Conservation (phyloP, 2,888 invertebrate genomes). For the Cantharis flavilabris region DNA sequence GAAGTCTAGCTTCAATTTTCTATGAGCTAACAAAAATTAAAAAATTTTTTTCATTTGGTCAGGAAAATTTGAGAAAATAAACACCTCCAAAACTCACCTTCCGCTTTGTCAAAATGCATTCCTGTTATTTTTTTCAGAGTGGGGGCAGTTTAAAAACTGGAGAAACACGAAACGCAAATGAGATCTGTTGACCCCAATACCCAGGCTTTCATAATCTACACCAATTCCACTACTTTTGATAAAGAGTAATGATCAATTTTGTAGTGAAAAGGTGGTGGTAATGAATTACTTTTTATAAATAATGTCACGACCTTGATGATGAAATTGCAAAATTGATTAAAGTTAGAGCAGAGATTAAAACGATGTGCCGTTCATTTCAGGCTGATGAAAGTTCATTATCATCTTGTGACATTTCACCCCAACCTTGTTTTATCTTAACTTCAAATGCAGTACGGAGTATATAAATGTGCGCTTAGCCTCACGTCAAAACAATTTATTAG, state of each 20-base stretch:
- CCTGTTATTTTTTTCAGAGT: too few species aligned
- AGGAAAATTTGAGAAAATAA: too few species aligned
- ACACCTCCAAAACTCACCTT: too few species aligned
- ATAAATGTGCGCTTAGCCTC: not conserved
- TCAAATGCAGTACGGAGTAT: not conserved
- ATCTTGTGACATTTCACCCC: not conserved
- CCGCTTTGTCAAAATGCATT: too few species aligned
- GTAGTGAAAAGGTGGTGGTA: not conserved
- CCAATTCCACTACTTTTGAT: not conserved
- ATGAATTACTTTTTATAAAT: not conserved
- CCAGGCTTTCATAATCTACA: not conserved
- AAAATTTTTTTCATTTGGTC: too few species aligned
- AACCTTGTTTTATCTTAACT: not conserved
- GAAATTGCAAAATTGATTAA: not conserved
- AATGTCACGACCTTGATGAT: not conserved
- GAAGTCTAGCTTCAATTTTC: not conserved
- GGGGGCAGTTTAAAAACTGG: not conserved
- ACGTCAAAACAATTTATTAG: not conserved
- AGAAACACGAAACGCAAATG: not conserved
- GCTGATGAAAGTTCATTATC: not conserved
- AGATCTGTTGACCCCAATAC: not conserved
- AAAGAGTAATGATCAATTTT: not conserved
- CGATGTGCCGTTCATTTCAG: not conserved
- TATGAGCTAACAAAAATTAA: too few species aligned
- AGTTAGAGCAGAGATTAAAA: not conserved